A percentile compares a stretch with the other conserved stretches of the same genome.
Evolutionary conservation across 2,888 invertebrate species (phyloP).

Genomic region (Slavum lentiscoides): DNA sequence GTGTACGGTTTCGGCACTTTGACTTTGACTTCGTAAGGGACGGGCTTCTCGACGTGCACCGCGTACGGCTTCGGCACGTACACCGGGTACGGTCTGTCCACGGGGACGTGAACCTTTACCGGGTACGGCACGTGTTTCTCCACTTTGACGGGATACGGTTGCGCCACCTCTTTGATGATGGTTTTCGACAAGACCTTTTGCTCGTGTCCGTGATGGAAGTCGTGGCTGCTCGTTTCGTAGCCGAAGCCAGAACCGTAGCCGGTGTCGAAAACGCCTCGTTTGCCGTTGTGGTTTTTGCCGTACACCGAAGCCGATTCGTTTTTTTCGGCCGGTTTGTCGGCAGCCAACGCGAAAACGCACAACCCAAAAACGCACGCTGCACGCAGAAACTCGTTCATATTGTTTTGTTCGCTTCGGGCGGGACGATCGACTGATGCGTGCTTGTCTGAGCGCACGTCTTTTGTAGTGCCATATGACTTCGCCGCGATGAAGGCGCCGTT

Average conservation of each 20-base stretch:
- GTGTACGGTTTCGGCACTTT: slow-evolving; percentile 56
- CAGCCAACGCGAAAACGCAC: neutral
- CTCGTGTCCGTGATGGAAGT: slow-evolving; percentile 14
- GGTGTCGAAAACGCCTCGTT: slow-evolving; percentile 51
- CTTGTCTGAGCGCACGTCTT: neutral
- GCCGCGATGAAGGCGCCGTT: neutral
- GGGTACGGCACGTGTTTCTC: slow-evolving; percentile 57
- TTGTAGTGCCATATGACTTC: neutral
- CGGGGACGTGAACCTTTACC: slow-evolving; percentile 69
- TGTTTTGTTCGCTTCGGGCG: neutral
- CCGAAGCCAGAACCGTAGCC: slow-evolving; percentile 36
- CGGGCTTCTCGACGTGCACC: slow-evolving; percentile 55
- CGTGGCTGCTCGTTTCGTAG: slow-evolving; percentile 13
- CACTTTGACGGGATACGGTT: slow-evolving; percentile 57
- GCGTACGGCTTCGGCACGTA: slow-evolving; percentile 56
- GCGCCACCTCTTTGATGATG: slow-evolving; percentile 54
- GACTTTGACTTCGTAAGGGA: slow-evolving; percentile 56
- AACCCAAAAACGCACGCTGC: neutral
- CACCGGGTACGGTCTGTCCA: slow-evolving; percentile 56
- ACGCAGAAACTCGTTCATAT: neutral
- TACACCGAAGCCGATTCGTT: slow-evolving; percentile 29
- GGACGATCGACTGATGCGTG: slow-evolving; percentile 13
- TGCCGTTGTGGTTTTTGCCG: slow-evolving; percentile 17
- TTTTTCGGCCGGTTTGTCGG: neutral
- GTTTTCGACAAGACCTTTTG: slow-evolving; percentile 52